Conservation (phyloP, 2,888 invertebrate genomes). For the Halictus ligatus region DNA sequence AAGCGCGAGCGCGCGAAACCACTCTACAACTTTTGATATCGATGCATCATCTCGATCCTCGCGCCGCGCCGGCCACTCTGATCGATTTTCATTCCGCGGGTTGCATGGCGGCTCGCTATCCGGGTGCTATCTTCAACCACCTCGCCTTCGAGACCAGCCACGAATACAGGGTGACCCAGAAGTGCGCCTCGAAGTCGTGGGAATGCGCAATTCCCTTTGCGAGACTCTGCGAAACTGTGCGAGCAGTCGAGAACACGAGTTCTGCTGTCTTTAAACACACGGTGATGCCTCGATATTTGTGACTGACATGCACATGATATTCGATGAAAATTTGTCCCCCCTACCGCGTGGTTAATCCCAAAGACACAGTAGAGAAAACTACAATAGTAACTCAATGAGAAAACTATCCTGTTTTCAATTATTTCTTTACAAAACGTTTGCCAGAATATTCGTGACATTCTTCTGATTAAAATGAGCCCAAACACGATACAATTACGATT, state of each 20-base stretch:
- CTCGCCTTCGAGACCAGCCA: constrained; percentile 71
- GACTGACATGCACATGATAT: no score
- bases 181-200: constrained; percentile 33
- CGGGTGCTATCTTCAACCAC: constrained; percentile 79
- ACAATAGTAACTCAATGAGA: no score
- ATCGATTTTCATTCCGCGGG: constrained; percentile 84
- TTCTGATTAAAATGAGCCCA: no score
- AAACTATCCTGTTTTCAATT: no score
- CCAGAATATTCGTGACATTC: no score
- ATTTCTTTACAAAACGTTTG: no score
- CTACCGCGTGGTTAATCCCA: no score
- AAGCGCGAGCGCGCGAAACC: constrained; percentile 78
- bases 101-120: constrained; percentile 80
- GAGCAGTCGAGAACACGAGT: no score
- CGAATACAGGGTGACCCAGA: constrained; percentile 74
- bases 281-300: neutral
- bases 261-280: neutral
- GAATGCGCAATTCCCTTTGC: neutral
- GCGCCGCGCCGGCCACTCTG: constrained; percentile 79
- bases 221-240: neutral
- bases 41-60: constrained; percentile 84
- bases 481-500: no score
- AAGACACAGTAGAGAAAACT: no score
- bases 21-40: constrained; percentile 83
- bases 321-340: no score